Percentiles rank a stretch among this genome's conserved stretches.
Evolutionary conservation across 2,113 vertebrate species (phyloP).

Genomic region (Hypanus sabinus): DNA sequence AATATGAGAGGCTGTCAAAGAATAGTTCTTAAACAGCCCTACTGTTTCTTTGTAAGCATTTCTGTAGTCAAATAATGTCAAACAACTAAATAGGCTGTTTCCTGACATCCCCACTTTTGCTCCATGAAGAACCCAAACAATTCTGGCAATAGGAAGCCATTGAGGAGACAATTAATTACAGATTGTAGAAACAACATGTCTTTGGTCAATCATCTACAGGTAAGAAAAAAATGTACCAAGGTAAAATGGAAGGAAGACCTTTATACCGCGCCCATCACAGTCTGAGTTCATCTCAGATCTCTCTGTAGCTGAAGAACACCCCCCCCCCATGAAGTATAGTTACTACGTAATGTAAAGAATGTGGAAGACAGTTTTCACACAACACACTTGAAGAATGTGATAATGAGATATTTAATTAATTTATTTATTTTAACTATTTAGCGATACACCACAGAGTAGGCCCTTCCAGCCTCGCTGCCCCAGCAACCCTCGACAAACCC

Average conservation of each 20-base stretch:
- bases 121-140: not conserved
- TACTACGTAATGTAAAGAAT: not conserved
- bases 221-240: not conserved
- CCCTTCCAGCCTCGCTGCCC: too few species aligned
- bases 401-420: too few species aligned
- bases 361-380: not conserved
- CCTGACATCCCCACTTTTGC: not conserved
- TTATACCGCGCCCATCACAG: too few species aligned
- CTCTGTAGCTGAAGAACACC: not conserved
- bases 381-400: too few species aligned
- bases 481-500: too few species aligned
- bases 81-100: not conserved
- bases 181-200: not conserved
- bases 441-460: too few species aligned
- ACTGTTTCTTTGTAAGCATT: not conserved
- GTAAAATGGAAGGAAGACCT: not conserved
- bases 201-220: not conserved
- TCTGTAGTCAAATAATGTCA: not conserved
- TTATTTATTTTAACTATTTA: too few species aligned
- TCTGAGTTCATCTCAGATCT: not conserved
- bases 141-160: not conserved
- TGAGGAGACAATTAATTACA: not conserved
- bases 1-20: not conserved
- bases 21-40: not conserved
- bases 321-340: not conserved